Evolutionary conservation across 2,888 invertebrate genomes (phyloP), one percentile per base, ranked within the genome.

Genomic region (Oscheius sp.): DNA sequence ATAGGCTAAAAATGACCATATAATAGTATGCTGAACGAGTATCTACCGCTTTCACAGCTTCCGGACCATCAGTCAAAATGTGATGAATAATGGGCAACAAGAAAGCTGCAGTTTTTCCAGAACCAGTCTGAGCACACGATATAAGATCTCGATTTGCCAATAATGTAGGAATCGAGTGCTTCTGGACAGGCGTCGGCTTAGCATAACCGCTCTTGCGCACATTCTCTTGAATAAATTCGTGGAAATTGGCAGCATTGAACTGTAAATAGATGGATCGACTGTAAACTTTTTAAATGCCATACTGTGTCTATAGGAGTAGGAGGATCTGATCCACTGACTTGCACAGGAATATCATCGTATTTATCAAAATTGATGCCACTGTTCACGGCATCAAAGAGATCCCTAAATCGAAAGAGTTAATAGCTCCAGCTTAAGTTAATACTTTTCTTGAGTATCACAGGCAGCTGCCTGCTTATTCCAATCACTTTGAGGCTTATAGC

Each of bases 301-400:
- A 95, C 95, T 89, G 93, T 92, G 91, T 93, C 92, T 91, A 98
- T 96, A 91, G 94, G 93, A 85, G 92, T 91, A 86, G 98, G 98
- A 89, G 95, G 93, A 89, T 94, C 93, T 81, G 95, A 94, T 78
- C 99, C 99, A 91, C 96, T 96, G 90, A 97, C 97, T 92, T 99
- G 97, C 90, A 99, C 99, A 89, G 99, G 99, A 90, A 99, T 99
- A 92, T 99, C 97, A 92, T 99, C 98, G 91, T 99, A 99, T 91
- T 99, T 98, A 92, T 95, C 96, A 92, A 99, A 99, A 91, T 99
- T 99, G 91, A 99, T 99, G 84, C 99, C 99, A 84, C 97, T 96
- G 90, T 96, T 97, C 86, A 77, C 86, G n/a, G 76, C 73, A n/a
- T 87, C 88, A 87, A 90, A 90, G 78, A 90, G 85, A 74, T 90